Base-by-base conservation (phyloP, 2,797 vertebrate genomes). In the Podarcis siculus region DNA sequence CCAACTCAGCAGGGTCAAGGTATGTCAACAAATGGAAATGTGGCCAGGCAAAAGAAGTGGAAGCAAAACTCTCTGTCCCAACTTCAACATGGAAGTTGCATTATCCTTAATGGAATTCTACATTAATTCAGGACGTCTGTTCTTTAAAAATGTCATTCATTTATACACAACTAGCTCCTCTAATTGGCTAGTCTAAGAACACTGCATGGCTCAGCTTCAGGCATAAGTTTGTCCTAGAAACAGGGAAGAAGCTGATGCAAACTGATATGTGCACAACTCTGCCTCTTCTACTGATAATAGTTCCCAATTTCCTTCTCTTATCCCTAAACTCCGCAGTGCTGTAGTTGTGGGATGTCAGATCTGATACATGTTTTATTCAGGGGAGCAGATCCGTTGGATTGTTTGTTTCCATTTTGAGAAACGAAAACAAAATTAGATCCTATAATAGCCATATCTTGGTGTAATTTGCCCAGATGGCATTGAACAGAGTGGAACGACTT, bases 201-300 rank as follows among this genome's bases (percentile, higher is more conserved):
- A 23, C 82, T 89, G 45, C 23, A 45, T 89, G 64, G 37, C 89
- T 94, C 85, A 85, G 92, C 94, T 95, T 71, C 91, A 92, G 95
- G 95, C 94, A 86, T 39, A 86, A 90, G 90, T 92, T 95, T 94
- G 93, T 89, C 91, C 94, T 81, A 94, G 93, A 95, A 96, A 95
- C 90, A 30, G 83, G 45, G 92, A 10, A 89, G 92, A 95, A 94
- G 91, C 39, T 92, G 82, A 95, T 93, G 88, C 87, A 93, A 93
- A 92, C 66, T 92, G 92, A 93, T 95, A 90, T 45, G 61, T 91
- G 73, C 77, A 90, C 37, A 90, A 92, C 64, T 85, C 8, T 35
- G 61, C 83, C 55, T 90, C 39, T 83, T 83, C 45, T 71, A 37
- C 21, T 78, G 79, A 64, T 82, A 90, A 85, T 87, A 78, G 32